These are phyloP conservation scores for Hypothenemus hampei DNA, from an alignment of 1,140 invertebrate species.

Conservation along the genomic window DNA sequence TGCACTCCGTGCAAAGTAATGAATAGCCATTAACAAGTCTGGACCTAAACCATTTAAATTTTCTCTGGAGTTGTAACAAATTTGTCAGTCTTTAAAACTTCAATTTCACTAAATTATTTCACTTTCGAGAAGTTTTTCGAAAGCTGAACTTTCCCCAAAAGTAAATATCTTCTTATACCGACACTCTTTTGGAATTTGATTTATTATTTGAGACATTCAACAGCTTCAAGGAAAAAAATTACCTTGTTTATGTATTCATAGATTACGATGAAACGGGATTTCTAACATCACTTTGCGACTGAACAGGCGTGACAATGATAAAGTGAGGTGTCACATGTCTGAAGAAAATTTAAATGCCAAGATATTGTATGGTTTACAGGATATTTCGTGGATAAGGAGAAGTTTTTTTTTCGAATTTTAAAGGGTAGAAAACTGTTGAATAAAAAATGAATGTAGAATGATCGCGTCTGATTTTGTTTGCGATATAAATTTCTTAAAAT, in stretches of 20 bases:
- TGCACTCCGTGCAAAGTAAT: not conserved
- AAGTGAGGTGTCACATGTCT: conserved; percentile 22
- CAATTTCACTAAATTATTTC: too few species aligned
- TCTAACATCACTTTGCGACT: conserved; percentile 22
- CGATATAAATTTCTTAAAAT: not conserved
- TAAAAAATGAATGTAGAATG: conserved; percentile 9
- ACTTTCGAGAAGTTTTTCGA: not conserved
- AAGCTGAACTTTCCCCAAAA: not conserved
- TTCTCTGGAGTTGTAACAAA: too few species aligned
- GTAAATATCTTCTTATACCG: conserved; percentile 13
- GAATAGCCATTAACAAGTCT: not conserved
- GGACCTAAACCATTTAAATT: not conserved
- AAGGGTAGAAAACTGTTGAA: conserved; percentile 9
- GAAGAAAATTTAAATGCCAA: conserved; percentile 23
- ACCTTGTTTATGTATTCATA: conserved; percentile 38
- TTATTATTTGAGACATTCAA: conserved; percentile 34
- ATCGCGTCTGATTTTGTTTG: not conserved
- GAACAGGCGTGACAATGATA: conserved; percentile 24
- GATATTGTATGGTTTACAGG: conserved; percentile 14
- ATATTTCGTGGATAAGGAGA: conserved; percentile 19
- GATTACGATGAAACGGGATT: conserved; percentile 17
- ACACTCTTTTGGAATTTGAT: conserved; percentile 21
- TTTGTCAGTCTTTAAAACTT: too few species aligned
- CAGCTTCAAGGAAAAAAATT: conserved; percentile 35
- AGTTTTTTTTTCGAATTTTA: conserved; percentile 13